These are phyloP conservation scores for Lymantria monacha DNA, from an alignment of 2,888 invertebrate genomes.

Conservation along the genomic window DNA sequence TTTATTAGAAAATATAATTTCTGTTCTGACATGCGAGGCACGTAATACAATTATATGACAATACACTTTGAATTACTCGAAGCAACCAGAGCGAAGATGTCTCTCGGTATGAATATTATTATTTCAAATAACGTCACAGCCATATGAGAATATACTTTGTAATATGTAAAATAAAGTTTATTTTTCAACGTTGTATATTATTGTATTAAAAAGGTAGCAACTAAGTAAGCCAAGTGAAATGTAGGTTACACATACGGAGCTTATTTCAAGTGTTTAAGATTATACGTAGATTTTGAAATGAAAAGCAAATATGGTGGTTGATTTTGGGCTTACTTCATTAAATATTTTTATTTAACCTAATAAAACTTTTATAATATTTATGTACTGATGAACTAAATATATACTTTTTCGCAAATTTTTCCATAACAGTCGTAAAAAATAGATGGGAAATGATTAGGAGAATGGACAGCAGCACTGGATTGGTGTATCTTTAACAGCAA, in stretches of 20 bases:
- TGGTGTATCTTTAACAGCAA: too few species aligned
- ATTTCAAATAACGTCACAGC: conserved; percentile 15
- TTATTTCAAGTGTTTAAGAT: conserved; percentile 23
- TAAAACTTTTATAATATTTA: too few species aligned
- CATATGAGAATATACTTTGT: conserved; percentile 1
- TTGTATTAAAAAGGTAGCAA: conserved; percentile 1
- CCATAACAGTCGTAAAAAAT: too few species aligned
- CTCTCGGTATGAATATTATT: conserved; percentile 56
- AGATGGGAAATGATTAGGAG: too few species aligned
- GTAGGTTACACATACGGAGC: conserved; percentile 25
- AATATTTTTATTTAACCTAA: too few species aligned
- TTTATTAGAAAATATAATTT: conserved; percentile 56
- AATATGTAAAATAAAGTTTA: neutral
- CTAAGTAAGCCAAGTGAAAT: conserved; percentile 2
- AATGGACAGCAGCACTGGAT: too few species aligned
- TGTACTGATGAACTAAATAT: too few species aligned
- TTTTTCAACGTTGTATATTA: neutral
- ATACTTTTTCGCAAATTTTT: too few species aligned
- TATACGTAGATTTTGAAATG: neutral
- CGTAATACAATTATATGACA: conserved; percentile 65
- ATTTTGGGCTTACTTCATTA: too few species aligned
- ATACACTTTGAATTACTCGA: conserved; percentile 55
- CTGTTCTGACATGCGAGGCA: conserved; percentile 43
- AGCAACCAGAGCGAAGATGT: conserved; percentile 47
- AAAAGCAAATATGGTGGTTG: neutral